phyloP scores from a whole-genome alignment of 2,888 invertebrate genomes.

The Polylopha cassiicola region DNA sequence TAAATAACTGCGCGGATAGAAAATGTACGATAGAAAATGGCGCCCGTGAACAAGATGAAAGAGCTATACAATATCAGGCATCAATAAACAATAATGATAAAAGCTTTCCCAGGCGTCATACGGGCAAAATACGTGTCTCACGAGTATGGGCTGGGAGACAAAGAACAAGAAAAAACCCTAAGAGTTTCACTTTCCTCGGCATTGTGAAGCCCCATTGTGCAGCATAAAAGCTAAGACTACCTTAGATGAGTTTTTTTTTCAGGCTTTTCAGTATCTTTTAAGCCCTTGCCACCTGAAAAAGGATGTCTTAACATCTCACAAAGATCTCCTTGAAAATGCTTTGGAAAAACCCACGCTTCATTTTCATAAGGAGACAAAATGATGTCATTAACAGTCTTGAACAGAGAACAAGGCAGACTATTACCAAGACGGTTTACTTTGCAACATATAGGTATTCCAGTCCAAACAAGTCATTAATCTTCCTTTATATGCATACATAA shows the following conservation, averaged over 20 bases:
- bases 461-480: too few species aligned
- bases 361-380: conserved; percentile 6
- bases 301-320: background rate
- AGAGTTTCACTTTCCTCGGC: conserved; percentile 56
- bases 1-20: conserved; percentile 1
- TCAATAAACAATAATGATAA: conserved; percentile 48
- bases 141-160: conserved; percentile 43
- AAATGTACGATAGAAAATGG: conserved; percentile 17
- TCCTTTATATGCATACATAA: too few species aligned
- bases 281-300: conserved; percentile 10
- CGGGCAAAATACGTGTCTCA: conserved; percentile 43
- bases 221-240: conserved; percentile 36
- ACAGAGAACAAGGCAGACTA: too few species aligned
- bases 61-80: conserved; percentile 16
- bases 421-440: too few species aligned
- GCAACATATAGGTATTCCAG: too few species aligned
- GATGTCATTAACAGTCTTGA: too few species aligned
- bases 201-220: conserved; percentile 50
- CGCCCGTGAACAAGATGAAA: conserved; percentile 11
- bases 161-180: conserved; percentile 48
- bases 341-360: background rate
- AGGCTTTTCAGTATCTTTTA: conserved; percentile 24
- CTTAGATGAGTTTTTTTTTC: conserved; percentile 42
- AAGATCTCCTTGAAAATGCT: background rate
- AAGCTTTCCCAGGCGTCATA: conserved; percentile 50